Conservation (phyloP, 2,797 vertebrate species). For the Takifugu ocellatus region DNA sequence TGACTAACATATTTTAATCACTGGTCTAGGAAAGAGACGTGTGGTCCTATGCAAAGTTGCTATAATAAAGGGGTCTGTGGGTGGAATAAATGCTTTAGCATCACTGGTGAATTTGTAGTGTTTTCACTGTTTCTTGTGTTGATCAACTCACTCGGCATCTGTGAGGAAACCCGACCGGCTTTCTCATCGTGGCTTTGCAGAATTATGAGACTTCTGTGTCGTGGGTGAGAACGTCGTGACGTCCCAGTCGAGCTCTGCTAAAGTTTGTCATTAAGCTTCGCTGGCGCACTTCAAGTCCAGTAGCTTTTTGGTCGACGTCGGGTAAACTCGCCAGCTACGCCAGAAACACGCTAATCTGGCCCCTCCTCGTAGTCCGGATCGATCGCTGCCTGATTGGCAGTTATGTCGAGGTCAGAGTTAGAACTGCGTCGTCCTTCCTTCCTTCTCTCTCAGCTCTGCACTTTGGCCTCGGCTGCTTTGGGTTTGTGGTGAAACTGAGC, state of each 20-base stretch:
- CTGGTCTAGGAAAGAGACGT: conserved; percentile 14
- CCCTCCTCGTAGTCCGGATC: conserved; percentile 1
- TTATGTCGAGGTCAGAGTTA: conserved; percentile 33
- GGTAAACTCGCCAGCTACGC: conserved; percentile 8
- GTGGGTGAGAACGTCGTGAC: conserved; percentile 51
- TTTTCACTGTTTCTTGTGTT: conserved; percentile 14
- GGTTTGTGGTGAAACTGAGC: conserved; percentile 71
- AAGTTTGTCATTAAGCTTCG: conserved; percentile 71
- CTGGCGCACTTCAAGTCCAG: conserved; percentile 50
- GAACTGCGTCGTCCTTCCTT: conserved; percentile 17
- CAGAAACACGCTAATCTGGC: conserved; percentile 9
- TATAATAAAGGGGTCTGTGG: neutral
- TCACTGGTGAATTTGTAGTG: neutral
- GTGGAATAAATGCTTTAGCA: too few relatives aligned
- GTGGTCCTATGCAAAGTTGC: conserved; percentile 13
- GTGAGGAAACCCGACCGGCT: conserved; percentile 35
- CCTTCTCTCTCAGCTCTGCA: conserved; percentile 26
- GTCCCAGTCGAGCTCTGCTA: conserved; percentile 52
- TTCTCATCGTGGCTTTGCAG: conserved; percentile 29
- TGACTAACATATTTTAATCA: too few relatives aligned
- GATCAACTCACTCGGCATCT: conserved; percentile 6
- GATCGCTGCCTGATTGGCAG: conserved; percentile 17
- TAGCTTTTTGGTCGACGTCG: conserved; percentile 48
- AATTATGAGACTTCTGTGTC: conserved; percentile 36
- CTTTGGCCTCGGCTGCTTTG: conserved; percentile 52